These are phyloP conservation scores for Lycaon pictus DNA, from an alignment of 2,113 vertebrate species.

Conservation along the genomic window DNA sequence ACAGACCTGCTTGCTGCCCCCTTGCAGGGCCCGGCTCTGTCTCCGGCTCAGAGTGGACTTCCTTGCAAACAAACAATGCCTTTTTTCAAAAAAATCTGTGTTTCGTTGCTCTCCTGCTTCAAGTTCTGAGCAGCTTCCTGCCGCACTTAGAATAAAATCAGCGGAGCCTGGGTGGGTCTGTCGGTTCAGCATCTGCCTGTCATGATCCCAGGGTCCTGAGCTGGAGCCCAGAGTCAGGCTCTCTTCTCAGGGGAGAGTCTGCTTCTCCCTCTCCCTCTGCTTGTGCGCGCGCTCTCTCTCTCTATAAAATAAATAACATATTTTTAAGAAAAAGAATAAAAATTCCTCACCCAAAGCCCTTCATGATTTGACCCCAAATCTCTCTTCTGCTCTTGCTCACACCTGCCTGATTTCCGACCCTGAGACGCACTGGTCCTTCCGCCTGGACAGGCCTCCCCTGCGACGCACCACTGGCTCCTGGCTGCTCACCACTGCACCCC, in stretches of 20 bases:
- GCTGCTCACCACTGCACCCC: not conserved
- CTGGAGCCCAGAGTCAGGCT: not conserved
- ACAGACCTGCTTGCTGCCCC: not conserved
- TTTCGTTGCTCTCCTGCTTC: fast-evolving
- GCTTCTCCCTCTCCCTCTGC: not conserved
- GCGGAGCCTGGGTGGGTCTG: not conserved
- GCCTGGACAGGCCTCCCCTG: fast-evolving
- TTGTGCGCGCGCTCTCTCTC: not conserved
- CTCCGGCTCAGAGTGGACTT: not conserved
- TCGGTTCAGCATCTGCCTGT: no score
- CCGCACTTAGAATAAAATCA: not conserved
- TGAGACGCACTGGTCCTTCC: fast-evolving
- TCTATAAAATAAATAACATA: not conserved
- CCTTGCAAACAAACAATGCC: not conserved
- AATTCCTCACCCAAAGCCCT: not conserved
- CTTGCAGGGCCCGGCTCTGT: not conserved
- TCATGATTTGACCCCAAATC: fast-evolving
- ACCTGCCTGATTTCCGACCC: not conserved
- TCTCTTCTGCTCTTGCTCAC: not conserved
- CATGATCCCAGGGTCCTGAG: not conserved
- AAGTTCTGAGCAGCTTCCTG: not conserved
- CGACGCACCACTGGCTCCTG: not conserved
- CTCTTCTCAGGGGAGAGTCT: not conserved
- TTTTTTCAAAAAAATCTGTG: no score
- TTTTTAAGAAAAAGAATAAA: not conserved